A percentile compares a stretch with the other conserved stretches of the same genome.
phyloP scores from a whole-genome alignment of 2,797 vertebrate genomes.

The Dendrocincla tyrannina region DNA sequence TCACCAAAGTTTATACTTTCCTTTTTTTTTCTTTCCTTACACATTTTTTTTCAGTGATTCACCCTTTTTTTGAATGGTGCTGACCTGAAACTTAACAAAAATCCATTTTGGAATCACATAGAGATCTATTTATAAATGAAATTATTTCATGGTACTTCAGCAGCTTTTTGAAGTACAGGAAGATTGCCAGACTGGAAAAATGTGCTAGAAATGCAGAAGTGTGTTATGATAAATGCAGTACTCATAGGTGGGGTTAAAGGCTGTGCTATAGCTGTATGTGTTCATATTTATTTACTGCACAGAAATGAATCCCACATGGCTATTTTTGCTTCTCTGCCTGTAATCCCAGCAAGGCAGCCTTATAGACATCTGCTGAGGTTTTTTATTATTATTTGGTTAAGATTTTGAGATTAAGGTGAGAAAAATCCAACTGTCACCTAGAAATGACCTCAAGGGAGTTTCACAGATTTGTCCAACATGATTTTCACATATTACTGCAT shows the following conservation, averaged over 20 bases:
- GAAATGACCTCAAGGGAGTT: neutral
- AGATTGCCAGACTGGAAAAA: slow-evolving; percentile 28
- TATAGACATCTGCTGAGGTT: slow-evolving; percentile 18
- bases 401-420: slow-evolving; percentile 45
- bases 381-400: slow-evolving; percentile 35
- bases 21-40: neutral
- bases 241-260: slow-evolving; percentile 28
- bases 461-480: slow-evolving; percentile 12
- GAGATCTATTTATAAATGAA: slow-evolving; percentile 35
- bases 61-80: neutral
- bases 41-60: neutral
- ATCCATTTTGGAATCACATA: neutral
- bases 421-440: slow-evolving; percentile 44
- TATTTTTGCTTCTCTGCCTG: slow-evolving; percentile 44
- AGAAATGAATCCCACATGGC: slow-evolving; percentile 14
- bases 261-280: neutral
- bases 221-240: slow-evolving; percentile 29
- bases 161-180: slow-evolving; percentile 29
- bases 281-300: slow-evolving; percentile 53
- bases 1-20: neutral
- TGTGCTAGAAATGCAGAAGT: slow-evolving; percentile 32
- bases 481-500: neutral
- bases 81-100: slow-evolving; percentile 1
- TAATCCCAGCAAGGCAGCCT: neutral
- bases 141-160: slow-evolving; percentile 4